Conservation (phyloP, 2,888 invertebrate species). For the Metacarcinus magister region DNA sequence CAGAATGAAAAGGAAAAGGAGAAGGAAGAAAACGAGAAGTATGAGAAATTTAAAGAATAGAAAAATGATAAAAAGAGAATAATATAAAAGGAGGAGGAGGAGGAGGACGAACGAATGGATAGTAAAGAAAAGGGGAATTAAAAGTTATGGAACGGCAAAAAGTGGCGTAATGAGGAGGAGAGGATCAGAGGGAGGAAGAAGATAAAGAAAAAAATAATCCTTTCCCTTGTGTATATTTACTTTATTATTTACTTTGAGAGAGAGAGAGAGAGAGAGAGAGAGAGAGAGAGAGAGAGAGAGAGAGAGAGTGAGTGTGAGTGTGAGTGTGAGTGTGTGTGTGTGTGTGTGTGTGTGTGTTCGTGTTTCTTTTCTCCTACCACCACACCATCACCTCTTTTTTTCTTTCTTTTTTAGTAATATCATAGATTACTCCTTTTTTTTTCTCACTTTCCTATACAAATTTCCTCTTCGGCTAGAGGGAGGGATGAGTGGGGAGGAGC, state of each 20-base stretch:
- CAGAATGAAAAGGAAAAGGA: background rate
- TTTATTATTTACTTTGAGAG: background rate
- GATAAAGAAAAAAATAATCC: background rate
- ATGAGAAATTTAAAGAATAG: background rate
- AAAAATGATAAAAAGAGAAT: background rate
- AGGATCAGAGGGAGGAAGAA: background rate
- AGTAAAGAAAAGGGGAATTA: background rate
- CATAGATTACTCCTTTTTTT: too few species aligned
- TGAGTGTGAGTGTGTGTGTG: constrained; percentile 5
- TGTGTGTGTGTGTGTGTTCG: background rate
- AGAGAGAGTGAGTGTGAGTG: background rate
- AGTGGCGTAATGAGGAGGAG: background rate
- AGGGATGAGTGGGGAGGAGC: too few species aligned
- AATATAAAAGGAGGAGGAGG: background rate
- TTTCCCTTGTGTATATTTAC: background rate
- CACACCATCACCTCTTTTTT: too few species aligned
- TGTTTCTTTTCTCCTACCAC: background rate
- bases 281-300: too few species aligned
- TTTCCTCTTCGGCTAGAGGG: too few species aligned
- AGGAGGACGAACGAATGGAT: background rate
- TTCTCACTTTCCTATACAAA: too few species aligned
- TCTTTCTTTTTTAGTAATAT: too few species aligned
- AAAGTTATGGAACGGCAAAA: background rate
- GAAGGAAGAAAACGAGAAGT: background rate
- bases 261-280: too few species aligned